Evolutionary conservation across 1,140 invertebrate genomes (phyloP), one percentile per base, ranked within the genome.

Genomic region (Drosophila sturtevanti): DNA sequence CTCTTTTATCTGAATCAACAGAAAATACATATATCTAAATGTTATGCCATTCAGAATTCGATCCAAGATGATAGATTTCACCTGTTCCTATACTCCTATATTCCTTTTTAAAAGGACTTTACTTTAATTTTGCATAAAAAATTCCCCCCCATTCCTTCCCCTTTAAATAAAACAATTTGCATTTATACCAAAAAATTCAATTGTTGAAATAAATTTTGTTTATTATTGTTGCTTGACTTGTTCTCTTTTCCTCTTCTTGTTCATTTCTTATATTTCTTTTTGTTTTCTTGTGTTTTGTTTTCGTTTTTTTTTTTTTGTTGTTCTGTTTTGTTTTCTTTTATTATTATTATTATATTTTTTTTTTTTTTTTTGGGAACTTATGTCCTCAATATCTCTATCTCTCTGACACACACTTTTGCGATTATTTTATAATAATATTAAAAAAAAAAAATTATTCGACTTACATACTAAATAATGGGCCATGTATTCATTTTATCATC

Each of bases 381-480:
- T 55, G 31, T 52, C 35, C 41, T 61, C 22, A 34, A 62, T 51
- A 61, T 34, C 48, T 63, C 70, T n/a, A 14, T 37, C 44, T 31
- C 55, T 56, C 31, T 60, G n/a, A 65, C 52, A 74, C 59, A 70
- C 72, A 64, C 63, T 72, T 78, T 75, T 78, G 61, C 62, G 78
- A 71, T 78, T 81, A 77, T 87, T 81, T 69, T 21, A 48, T 48
- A 21, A 48, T 48, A 48, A 48, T 48, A 48, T 10, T 48, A 48
- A 11, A 12, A 22, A 38, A 79, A 87, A 89, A 82, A 75, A 87
- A 82, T 67, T 54, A 68, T 74, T 61, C 65, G 41, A 56, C 81
- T 86, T 86, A 86, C 82, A 68, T 54, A 86, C 82, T 86, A 82
- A 82, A 87, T 87, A 86, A 86, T 86, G 82, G 75, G 79, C 71